Evolutionary conservation across 2,888 invertebrate genomes (phyloP), one percentile per base, ranked within the genome.

Genomic region (Sepioteuthis lessoniana): DNA sequence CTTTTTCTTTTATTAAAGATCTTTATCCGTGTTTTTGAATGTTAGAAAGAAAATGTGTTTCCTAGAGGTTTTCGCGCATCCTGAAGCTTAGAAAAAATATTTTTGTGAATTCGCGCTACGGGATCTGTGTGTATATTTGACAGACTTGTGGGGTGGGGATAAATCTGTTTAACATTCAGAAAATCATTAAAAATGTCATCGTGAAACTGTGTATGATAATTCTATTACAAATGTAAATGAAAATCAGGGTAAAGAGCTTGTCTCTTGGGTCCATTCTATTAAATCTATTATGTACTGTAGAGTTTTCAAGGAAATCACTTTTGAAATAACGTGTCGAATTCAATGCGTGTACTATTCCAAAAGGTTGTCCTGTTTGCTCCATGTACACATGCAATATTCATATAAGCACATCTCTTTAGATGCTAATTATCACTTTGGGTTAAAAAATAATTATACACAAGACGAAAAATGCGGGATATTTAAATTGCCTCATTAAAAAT

Each of bases 221-320:
- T 31, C 31, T 13, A 31, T 31, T 31, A 60, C 28, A 31, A 60
- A 5, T 31, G 31, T 60, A 31, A 4, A 60, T 0, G 31, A n/a
- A n/a, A n/a, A n/a, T n/a, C n/a, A 10, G 2, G 31, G 60, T 31
- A 7, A 13, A 31, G 60, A 4, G 50, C 50, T 31, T 60, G 0
- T 60, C 13, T 13, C 8, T 8, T 13, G 8, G 2, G n/a, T n/a
- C 8, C 76, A 0, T 1, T n/a, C 0, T 5, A 10, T n/a, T n/a
- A 31, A 31, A 76, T 76, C 8, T 13, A n/a, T 76, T 76, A 76
- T 8, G n/a, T 76, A 31, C 76, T 2, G n/a, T n/a, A 19, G 13
- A 16, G n/a, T 76, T 76, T n/a, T 76, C n/a, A 31, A 76, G 76
- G 76, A 76, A 76, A 76, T 31, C 1, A n/a, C 31, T 8, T 76